These are phyloP conservation scores for Nymphicus hollandicus DNA, from an alignment of 2,113 vertebrate genomes.

Conservation along the genomic window DNA sequence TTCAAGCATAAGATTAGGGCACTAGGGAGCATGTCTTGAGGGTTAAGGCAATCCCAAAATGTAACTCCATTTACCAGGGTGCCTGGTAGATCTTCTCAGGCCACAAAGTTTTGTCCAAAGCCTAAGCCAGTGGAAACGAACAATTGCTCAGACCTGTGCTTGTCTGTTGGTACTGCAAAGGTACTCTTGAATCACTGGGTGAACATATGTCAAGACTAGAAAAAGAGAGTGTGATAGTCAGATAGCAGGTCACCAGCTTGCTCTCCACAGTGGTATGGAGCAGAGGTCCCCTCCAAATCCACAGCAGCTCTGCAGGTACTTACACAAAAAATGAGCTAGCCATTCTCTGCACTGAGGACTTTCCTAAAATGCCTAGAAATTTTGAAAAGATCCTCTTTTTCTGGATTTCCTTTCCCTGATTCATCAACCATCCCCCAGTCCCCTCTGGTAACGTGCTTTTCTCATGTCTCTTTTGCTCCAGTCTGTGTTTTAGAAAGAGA, in stretches of 20 bases:
- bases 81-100: background rate
- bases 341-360: background rate
- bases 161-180: background rate
- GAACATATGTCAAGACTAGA: background rate
- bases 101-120: background rate
- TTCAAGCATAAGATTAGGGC: background rate
- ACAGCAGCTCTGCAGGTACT: background rate
- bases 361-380: background rate
- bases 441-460: background rate
- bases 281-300: background rate
- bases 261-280: background rate
- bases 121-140: background rate
- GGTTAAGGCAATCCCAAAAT: background rate
- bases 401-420: background rate
- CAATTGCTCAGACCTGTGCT: background rate
- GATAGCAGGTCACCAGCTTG: background rate
- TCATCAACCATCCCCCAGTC: background rate
- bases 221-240: background rate
- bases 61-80: background rate
- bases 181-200: background rate
- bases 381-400: background rate
- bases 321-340: background rate
- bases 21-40: background rate
- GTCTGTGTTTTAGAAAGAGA: background rate
- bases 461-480: background rate